Percentiles rank a stretch among this genome's conserved stretches.
phyloP scores from a whole-genome alignment of 2,113 vertebrate genomes.

The Phasianus colchicus region DNA sequence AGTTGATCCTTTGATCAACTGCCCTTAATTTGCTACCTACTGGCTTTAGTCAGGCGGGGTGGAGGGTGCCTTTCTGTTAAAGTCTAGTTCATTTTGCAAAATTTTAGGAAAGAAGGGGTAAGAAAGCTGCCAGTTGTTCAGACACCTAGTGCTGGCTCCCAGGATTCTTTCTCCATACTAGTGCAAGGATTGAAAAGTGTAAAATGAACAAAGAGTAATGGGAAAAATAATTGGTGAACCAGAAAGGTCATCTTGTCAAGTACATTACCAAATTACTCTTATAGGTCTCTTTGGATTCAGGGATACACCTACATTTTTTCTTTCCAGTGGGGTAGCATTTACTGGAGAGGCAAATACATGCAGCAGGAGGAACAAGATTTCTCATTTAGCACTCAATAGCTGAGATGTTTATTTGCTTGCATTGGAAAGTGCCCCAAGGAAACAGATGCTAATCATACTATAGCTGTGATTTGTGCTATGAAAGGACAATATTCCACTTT shows the following conservation, averaged over 20 bases:
- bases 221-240: neutral
- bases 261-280: neutral
- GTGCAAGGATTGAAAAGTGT: neutral
- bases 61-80: neutral
- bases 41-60: neutral
- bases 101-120: neutral
- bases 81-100: neutral
- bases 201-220: neutral
- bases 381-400: neutral
- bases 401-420: neutral
- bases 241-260: neutral
- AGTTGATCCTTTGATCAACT: neutral
- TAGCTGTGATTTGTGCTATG: neutral
- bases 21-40: accelerated
- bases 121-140: neutral
- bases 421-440: neutral
- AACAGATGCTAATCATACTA: neutral
- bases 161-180: neutral
- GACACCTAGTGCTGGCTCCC: accelerated
- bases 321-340: neutral
- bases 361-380: neutral
- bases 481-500: neutral
- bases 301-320: neutral
- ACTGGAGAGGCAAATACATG: neutral
- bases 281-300: neutral